phyloP scores from a whole-genome alignment of 2,888 invertebrate species.

The Acanthosepion esculentum region DNA sequence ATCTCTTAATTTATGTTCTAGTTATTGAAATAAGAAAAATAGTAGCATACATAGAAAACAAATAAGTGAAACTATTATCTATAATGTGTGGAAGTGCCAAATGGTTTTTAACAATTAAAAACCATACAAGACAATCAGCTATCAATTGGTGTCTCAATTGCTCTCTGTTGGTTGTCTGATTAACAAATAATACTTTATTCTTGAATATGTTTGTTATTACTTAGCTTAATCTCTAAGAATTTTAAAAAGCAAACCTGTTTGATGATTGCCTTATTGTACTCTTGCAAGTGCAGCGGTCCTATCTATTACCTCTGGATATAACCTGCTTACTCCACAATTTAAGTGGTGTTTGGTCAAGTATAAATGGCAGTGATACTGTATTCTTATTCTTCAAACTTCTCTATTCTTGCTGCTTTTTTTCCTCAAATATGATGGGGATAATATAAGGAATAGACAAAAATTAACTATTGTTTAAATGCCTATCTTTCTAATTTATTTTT shows the following conservation, averaged over 20 bases:
- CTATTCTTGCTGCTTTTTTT: not conserved
- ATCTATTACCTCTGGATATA: not conserved
- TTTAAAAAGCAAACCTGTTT: not conserved
- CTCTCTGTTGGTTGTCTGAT: not conserved
- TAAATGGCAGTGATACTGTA: not conserved
- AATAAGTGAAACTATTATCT: not conserved
- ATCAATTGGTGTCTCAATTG: not conserved
- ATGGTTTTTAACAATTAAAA: not conserved
- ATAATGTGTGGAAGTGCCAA: not conserved
- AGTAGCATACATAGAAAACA: not conserved
- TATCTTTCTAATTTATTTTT: not conserved
- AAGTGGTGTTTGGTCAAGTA: not conserved
- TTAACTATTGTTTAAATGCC: not conserved
- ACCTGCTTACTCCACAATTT: not conserved
- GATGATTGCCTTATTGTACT: slow-evolving; percentile 13
- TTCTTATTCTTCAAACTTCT: not conserved
- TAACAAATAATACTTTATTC: not conserved
- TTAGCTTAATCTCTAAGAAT: not conserved
- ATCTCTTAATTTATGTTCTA: not conserved
- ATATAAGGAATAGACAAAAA: not conserved
- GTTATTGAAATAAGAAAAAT: not conserved
- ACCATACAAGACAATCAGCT: not conserved
- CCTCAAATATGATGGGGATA: not conserved
- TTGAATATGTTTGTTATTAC: not conserved
- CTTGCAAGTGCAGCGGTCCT: not conserved